These are phyloP conservation scores for Himalopsyche phryganea DNA, from an alignment of 1,140 invertebrate genomes.

Conservation along the genomic window DNA sequence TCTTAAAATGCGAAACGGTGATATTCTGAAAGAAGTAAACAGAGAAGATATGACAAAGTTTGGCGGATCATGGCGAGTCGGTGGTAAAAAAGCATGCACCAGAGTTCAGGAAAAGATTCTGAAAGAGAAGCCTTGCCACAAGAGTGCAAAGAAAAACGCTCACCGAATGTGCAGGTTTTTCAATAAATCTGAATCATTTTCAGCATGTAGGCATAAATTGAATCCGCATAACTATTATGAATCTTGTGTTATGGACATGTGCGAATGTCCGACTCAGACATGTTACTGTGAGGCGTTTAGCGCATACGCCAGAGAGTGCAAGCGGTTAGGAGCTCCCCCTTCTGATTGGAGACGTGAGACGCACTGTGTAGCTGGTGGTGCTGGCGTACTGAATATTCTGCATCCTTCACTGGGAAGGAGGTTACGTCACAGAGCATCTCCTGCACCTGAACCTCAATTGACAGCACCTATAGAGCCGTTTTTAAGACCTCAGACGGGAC, in stretches of 20 bases:
- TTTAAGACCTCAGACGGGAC: slow-evolving; percentile 15
- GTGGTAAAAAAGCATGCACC: slow-evolving; percentile 69
- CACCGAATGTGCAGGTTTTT: slow-evolving; percentile 50
- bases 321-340: slow-evolving; percentile 67
- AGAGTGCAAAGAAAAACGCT: slow-evolving; percentile 40
- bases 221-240: slow-evolving; percentile 76
- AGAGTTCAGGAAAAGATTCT: slow-evolving; percentile 45
- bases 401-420: slow-evolving; percentile 31
- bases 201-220: slow-evolving; percentile 68
- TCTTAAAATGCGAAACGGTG: slow-evolving; percentile 66
- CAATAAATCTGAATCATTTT: slow-evolving; percentile 56
- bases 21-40: slow-evolving; percentile 45
- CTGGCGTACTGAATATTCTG: not conserved
- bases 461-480: slow-evolving; percentile 11
- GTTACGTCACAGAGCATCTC: slow-evolving; percentile 18
- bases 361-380: slow-evolving; percentile 49
- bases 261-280: slow-evolving; percentile 75
- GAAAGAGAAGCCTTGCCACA: slow-evolving; percentile 44
- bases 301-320: slow-evolving; percentile 84
- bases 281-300: slow-evolving; percentile 88
- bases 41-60: slow-evolving; percentile 65
- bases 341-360: slow-evolving; percentile 62
- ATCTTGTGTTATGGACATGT: slow-evolving; percentile 86
- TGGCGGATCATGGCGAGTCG: slow-evolving; percentile 81
- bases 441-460: not conserved